A percentile compares a stretch with the other conserved stretches of the same genome.
Evolutionary conservation across 2,888 invertebrate genomes (phyloP).

Genomic region (Phaonia tiefii): DNA sequence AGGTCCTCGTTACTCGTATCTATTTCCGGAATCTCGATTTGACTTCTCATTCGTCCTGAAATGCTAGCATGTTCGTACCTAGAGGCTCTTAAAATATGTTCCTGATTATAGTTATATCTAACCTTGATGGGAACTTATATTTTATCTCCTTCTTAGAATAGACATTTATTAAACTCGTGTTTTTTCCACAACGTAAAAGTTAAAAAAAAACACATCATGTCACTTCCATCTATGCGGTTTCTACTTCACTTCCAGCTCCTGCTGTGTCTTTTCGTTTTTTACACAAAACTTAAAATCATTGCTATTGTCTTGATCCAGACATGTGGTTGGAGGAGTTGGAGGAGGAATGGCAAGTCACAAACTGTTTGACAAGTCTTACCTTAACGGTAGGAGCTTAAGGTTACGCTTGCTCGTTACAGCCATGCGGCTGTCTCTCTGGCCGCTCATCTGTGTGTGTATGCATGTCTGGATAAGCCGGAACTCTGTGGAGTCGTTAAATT

Average conservation of each 20-base stretch:
- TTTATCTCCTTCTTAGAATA: no score
- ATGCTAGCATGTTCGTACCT: conserved; percentile 54
- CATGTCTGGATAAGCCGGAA: conserved; percentile 17
- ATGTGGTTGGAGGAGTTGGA: neutral
- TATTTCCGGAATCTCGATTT: no score
- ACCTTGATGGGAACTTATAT: no score
- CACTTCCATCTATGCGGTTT: conserved; percentile 23
- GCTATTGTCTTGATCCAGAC: no score
- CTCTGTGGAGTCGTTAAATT: conserved; percentile 44
- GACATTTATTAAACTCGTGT: no score
- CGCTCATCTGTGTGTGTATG: conserved; percentile 17
- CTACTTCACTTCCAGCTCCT: conserved; percentile 50
- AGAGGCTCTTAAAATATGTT: conserved; percentile 27
- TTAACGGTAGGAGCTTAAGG: conserved; percentile 61
- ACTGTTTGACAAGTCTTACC: conserved; percentile 27
- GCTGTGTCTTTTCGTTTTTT: conserved; percentile 16
- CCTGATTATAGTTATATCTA: no score
- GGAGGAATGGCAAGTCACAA: neutral
- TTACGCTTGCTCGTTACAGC: conserved; percentile 18
- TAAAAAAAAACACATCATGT: neutral
- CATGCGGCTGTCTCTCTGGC: neutral
- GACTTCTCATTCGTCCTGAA: conserved; percentile 9
- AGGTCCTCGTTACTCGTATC: no score
- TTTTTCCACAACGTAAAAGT: no score
- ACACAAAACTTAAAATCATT: no score